Evolutionary conservation across 2,113 vertebrate species (phyloP), one percentile per base, ranked within the genome.

Genomic region (Eulemur rufifrons): DNA sequence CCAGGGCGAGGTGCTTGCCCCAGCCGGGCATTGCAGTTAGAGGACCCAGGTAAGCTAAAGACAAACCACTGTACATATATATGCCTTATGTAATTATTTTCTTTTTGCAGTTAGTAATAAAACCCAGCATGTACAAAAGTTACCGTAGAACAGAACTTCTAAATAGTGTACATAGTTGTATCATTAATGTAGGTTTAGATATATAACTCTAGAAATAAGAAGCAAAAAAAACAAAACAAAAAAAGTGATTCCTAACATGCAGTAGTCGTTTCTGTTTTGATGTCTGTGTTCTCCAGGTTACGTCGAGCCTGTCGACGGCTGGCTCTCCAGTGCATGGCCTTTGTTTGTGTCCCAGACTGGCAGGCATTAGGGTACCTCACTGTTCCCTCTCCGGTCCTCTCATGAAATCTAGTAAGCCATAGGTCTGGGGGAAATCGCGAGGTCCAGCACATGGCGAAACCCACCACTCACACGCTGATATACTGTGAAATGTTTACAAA

Each of bases 71-170:
- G 99, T 99, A 99, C 98, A 99, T 99, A 99, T 98, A 99, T 99
- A 98, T 98, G 99, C 99, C 99, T 99, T 99, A 98, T 98, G 98
- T 98, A 98, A 98, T 97, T 98, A 98, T 85, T 98, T 98, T 99
- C 98, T 99, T 98, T 99, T 98, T 98, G 92, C 97, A 97, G 98
- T 99, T 98, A 98, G 98, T 98, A 98, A 98, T 98, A 98, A 98
- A 91, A 97, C 93, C 96, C 98, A 96, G 99, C 99, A 99, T 99
- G 99, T 99, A 99, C 99, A 99, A 99, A 99, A 98, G 98, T 98
- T 98, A 98, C 98, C 98, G 97, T 99, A 98, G 98, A 99, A 98
- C 96, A 98, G 98, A 98, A 98, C 98, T 98, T 98, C 98, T 98
- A 98, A 99, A 99, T 98, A 98, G 98, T 99, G 99, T 99, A 99